phyloP scores from a whole-genome alignment of 1,140 invertebrate genomes.

The Drosophila miranda region DNA sequence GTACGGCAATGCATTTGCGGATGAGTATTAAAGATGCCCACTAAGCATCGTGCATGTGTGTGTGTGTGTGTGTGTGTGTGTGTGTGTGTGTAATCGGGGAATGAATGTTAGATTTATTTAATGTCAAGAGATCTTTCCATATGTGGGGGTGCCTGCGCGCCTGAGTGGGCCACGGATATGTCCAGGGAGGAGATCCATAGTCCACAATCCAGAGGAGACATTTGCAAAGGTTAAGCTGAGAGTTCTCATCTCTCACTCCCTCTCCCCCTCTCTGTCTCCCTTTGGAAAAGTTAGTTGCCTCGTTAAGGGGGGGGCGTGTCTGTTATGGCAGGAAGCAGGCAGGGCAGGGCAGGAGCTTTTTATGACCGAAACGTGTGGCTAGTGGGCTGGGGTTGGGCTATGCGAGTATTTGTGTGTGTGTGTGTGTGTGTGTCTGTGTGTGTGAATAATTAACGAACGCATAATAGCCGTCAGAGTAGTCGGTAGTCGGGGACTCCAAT shows the following conservation, averaged over 20 bases:
- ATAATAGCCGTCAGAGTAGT: slow-evolving; percentile 67
- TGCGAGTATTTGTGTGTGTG: no score
- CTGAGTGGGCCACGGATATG: slow-evolving; percentile 31
- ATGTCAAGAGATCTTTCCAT: slow-evolving; percentile 73
- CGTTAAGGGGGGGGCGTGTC: slow-evolving; percentile 72
- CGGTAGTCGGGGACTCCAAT: slow-evolving; percentile 47
- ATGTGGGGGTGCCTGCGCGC: slow-evolving; percentile 17
- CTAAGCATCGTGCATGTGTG: slow-evolving; percentile 64
- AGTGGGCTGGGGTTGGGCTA: slow-evolving; percentile 6
- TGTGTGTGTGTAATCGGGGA: no score
- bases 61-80: no score
- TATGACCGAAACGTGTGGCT: slow-evolving; percentile 73
- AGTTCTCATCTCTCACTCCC: slow-evolving; percentile 15
- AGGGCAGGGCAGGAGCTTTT: slow-evolving; percentile 41
- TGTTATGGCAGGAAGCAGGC: slow-evolving; percentile 32
- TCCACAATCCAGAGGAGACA: slow-evolving; percentile 46
- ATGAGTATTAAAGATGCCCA: slow-evolving; percentile 72
- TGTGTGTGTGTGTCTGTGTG: background rate
- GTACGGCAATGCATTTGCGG: slow-evolving; percentile 1
- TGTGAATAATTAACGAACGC: slow-evolving; percentile 80
- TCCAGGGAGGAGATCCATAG: slow-evolving; percentile 42
- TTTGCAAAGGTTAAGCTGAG: slow-evolving; percentile 61
- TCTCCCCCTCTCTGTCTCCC: slow-evolving; percentile 5
- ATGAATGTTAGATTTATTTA: slow-evolving; percentile 76
- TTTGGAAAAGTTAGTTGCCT: slow-evolving; percentile 50